Conservation (phyloP, 2,888 invertebrate species). For the Chloroclysta siterata region DNA sequence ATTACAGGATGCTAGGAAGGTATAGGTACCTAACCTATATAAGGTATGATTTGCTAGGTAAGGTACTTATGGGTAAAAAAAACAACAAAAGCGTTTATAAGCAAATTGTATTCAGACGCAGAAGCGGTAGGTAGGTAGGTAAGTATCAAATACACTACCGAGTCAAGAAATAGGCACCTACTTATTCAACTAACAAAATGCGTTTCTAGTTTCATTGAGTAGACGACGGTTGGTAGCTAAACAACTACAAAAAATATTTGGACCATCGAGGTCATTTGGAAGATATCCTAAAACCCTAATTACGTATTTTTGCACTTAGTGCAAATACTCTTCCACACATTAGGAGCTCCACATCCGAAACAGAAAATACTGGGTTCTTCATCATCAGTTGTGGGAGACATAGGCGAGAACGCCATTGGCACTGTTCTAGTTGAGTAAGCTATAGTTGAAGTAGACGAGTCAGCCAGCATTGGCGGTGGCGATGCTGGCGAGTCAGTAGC, state of each 20-base stretch:
- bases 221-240: neutral
- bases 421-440: neutral
- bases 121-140: too few relatives aligned
- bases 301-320: conserved; percentile 13
- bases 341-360: conserved; percentile 18
- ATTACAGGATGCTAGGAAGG: too few relatives aligned
- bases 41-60: too few relatives aligned
- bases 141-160: too few relatives aligned
- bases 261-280: neutral
- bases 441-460: neutral
- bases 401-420: conserved; percentile 6
- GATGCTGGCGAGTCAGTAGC: conserved; percentile 1
- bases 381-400: conserved; percentile 21
- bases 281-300: neutral
- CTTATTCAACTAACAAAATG: too few relatives aligned
- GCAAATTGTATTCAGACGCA: neutral
- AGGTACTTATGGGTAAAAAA: too few relatives aligned
- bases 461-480: neutral
- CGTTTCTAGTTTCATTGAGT: neutral
- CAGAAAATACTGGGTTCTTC: conserved; percentile 18
- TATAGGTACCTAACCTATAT: too few relatives aligned
- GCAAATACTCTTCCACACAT: conserved; percentile 20
- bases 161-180: too few relatives aligned
- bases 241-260: neutral
- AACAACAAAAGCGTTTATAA: neutral